phyloP scores from a whole-genome alignment of 2,888 invertebrate species.

The Lepidocyrtoides sp. region DNA sequence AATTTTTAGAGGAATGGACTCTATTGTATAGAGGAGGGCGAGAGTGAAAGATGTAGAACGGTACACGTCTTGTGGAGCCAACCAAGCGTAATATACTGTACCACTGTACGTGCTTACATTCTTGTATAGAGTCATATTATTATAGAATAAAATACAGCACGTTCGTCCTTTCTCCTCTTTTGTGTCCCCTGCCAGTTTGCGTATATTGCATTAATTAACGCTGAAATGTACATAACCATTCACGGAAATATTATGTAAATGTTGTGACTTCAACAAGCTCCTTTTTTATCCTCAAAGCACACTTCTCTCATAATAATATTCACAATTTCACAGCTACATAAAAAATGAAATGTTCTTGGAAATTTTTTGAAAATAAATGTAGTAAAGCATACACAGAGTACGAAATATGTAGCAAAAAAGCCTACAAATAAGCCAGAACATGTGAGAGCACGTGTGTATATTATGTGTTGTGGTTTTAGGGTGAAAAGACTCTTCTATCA shows the following conservation, averaged over 20 bases:
- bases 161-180: neutral
- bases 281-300: neutral
- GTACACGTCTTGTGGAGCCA: slow-evolving; percentile 43
- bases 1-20: neutral
- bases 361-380: too few relatives aligned
- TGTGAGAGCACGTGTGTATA: neutral
- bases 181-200: neutral
- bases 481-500: neutral
- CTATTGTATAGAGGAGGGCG: neutral
- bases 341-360: too few relatives aligned
- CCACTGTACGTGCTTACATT: slow-evolving; percentile 49
- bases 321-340: too few relatives aligned
- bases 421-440: too few relatives aligned
- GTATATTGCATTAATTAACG: neutral
- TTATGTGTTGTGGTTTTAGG: neutral
- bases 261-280: too few relatives aligned
- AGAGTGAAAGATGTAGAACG: neutral
- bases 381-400: too few relatives aligned
- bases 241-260: neutral
- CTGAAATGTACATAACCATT: neutral
- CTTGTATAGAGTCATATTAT: neutral
- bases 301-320: too few relatives aligned
- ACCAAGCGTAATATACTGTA: slow-evolving; percentile 26
- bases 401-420: too few relatives aligned
- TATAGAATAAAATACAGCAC: neutral